These are phyloP conservation scores for Smithornis capensis DNA, from an alignment of 2,113 vertebrate species.

Conservation along the genomic window DNA sequence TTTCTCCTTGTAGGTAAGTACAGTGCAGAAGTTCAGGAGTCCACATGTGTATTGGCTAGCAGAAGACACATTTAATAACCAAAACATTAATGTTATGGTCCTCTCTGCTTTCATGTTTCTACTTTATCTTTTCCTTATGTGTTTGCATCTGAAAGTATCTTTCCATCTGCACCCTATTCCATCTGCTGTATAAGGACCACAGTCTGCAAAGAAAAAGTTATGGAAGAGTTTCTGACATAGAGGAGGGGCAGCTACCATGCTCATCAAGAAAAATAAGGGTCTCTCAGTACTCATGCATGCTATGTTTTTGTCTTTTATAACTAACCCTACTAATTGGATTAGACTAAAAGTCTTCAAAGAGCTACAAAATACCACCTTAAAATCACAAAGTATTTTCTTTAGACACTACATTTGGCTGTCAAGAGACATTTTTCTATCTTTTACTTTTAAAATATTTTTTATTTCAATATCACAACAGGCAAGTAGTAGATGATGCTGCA, in stretches of 20 bases:
- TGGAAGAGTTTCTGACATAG: not conserved
- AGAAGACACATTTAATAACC: not conserved
- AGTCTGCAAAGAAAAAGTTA: not conserved
- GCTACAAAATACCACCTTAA: not conserved
- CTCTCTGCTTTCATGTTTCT: not conserved
- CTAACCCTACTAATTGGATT: not conserved
- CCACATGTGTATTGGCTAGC: not conserved
- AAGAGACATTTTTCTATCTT: not conserved
- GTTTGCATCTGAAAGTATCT: not conserved
- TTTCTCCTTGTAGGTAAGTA: not conserved
- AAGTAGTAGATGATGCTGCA: not conserved
- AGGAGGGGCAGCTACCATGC: not conserved
- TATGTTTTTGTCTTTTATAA: not conserved
- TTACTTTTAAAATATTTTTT: not conserved
- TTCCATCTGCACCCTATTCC: not conserved
- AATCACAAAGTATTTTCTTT: not conserved
- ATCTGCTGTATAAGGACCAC: not conserved
- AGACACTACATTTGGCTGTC: not conserved
- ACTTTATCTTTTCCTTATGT: not conserved
- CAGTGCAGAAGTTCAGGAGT: not conserved
- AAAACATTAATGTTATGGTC: not conserved
- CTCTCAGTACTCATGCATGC: not conserved
- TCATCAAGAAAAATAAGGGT: not conserved
- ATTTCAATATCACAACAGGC: not conserved
- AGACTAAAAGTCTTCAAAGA: not conserved